These are phyloP conservation scores for Abrostola triplasia DNA, from an alignment of 2,888 invertebrate genomes.

Conservation along the genomic window DNA sequence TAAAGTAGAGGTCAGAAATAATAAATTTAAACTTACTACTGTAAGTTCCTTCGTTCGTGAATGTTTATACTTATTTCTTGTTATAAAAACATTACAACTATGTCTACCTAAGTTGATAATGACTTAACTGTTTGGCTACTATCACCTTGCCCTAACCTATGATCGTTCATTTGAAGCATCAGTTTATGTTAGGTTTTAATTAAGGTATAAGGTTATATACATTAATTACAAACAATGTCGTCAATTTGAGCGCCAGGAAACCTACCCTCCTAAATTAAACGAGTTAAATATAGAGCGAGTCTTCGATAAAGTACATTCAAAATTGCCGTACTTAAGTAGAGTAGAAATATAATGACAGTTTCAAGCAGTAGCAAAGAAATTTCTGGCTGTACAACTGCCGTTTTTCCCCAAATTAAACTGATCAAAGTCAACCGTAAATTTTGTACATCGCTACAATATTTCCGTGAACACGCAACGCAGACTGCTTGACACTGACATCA, in stretches of 20 bases:
- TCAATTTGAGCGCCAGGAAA: constrained; percentile 73
- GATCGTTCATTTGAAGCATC: constrained; percentile 79
- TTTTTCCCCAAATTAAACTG: constrained; percentile 38
- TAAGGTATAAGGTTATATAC: constrained; percentile 75
- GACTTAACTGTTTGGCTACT: constrained; percentile 80
- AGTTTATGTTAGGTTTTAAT: constrained; percentile 62
- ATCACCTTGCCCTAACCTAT: constrained; percentile 86
- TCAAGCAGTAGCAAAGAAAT: constrained; percentile 29
- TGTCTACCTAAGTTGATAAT: constrained; percentile 70
- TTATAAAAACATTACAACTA: constrained; percentile 60
- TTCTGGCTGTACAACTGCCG: constrained; percentile 17
- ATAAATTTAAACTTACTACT: constrained; percentile 27
- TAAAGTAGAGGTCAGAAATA: constrained; percentile 25
- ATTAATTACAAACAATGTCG: constrained; percentile 77
- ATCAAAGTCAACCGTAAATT: constrained; percentile 33
- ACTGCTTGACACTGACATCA: constrained; percentile 30
- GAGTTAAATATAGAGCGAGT: constrained; percentile 27
- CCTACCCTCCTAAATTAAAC: constrained; percentile 56
- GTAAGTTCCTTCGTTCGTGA: constrained; percentile 39
- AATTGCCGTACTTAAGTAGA: constrained; percentile 38
- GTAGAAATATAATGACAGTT: constrained; percentile 42
- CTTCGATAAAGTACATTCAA: constrained; percentile 41
- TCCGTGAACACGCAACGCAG: constrained; percentile 34
- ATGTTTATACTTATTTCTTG: constrained; percentile 41
- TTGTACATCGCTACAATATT: constrained; percentile 35